Evolutionary conservation across 2,888 invertebrate species (phyloP).

Genomic region (Agyllia agylla): DNA sequence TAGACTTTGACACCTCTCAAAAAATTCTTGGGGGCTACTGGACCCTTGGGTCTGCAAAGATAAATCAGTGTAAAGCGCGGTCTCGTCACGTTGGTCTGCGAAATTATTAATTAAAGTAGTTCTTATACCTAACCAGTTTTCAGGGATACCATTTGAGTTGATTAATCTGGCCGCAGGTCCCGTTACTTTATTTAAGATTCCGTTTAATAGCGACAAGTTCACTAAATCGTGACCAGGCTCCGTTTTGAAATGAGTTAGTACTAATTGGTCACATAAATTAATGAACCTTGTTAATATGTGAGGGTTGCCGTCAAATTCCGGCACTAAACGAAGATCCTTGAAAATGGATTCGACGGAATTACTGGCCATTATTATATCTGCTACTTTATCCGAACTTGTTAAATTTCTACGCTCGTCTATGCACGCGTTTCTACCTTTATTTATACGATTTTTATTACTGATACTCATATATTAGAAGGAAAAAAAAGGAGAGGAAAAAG

Average conservation of each 20-base stretch:
- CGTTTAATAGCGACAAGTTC: not conserved
- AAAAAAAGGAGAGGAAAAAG: too few relatives aligned
- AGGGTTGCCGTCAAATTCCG: constrained; percentile 66
- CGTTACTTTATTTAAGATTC: not conserved
- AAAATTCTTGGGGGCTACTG: constrained; percentile 67
- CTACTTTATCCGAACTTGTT: not conserved
- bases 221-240: not conserved
- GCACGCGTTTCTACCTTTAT: not conserved
- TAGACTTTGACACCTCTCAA: constrained; percentile 64
- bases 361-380: not conserved
- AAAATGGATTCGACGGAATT: not conserved
- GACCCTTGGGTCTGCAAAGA: constrained; percentile 60
- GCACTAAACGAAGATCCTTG: constrained; percentile 27
- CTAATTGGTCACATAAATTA: constrained; percentile 53
- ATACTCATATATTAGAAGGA: not conserved
- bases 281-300: constrained; percentile 53
- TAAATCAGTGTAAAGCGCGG: constrained; percentile 4
- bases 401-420: not conserved
- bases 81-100: not conserved
- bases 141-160: not conserved
- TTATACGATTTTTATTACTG: not conserved
- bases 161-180: not conserved
- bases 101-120: not conserved
- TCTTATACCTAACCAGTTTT: not conserved
- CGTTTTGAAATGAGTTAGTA: not conserved